Conservation (phyloP, 2,888 invertebrate genomes). For the Iphiclides podalirius region DNA sequence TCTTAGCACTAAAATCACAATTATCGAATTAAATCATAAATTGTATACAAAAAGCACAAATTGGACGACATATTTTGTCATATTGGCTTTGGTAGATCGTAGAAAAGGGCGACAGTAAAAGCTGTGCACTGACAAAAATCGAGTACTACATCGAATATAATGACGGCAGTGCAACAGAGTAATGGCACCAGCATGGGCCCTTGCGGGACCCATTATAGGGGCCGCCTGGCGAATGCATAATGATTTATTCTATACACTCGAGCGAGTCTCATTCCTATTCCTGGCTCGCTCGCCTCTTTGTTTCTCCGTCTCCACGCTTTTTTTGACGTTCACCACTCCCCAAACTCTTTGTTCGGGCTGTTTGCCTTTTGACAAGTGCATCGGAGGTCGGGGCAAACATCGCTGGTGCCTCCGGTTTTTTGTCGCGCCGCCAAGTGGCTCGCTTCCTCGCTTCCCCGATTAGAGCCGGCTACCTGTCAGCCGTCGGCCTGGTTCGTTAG, state of each 20-base stretch:
- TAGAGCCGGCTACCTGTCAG: conserved; percentile 30
- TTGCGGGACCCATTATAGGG: conserved; percentile 46
- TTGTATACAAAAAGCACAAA: too few relatives aligned
- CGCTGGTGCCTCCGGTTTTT: conserved; percentile 46
- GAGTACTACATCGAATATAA: conserved; percentile 20
- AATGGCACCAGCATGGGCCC: conserved; percentile 31
- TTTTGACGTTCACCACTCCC: conserved; percentile 33
- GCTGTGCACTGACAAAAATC: too few relatives aligned
- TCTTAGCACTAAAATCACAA: too few relatives aligned
- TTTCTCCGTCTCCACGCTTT: conserved; percentile 61
- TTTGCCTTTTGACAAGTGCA: conserved; percentile 73
- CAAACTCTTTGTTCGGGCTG: conserved; percentile 58
- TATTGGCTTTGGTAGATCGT: too few relatives aligned
- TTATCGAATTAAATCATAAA: too few relatives aligned
- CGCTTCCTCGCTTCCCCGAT: conserved; percentile 24
- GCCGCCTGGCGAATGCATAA: conserved; percentile 59
- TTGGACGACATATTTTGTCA: too few relatives aligned
- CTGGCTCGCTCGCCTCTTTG: conserved; percentile 52
- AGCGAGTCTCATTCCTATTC: conserved; percentile 51
- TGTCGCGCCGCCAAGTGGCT: conserved; percentile 32
- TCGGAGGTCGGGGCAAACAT: conserved; percentile 62
- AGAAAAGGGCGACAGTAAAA: too few relatives aligned
- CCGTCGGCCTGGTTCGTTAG: conserved; percentile 24
- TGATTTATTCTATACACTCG: conserved; percentile 48
- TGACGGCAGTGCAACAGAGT: conserved; percentile 5